phyloP scores from a whole-genome alignment of 2,113 vertebrate genomes.

The Cepphus grylle region DNA sequence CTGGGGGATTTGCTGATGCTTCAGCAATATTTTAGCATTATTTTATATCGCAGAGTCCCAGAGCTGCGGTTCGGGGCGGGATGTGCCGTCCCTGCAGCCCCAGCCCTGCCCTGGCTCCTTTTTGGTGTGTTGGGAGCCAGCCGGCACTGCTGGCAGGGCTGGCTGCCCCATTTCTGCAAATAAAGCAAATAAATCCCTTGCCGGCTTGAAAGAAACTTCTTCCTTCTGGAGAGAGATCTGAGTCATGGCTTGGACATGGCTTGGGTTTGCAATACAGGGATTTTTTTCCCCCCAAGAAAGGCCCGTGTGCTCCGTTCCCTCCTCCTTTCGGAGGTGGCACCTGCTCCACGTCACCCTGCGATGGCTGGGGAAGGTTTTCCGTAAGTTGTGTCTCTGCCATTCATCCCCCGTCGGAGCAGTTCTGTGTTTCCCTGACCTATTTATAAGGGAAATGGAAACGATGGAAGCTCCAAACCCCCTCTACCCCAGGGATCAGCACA shows the following conservation, averaged over 20 bases:
- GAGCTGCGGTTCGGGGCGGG: neutral
- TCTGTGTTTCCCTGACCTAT: neutral
- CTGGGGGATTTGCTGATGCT: neutral
- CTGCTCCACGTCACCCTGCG: neutral
- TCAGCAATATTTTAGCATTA: neutral
- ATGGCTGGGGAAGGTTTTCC: neutral
- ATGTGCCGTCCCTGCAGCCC: neutral
- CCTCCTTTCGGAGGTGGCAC: neutral
- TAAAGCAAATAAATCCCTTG: neutral
- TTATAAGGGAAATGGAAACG: neutral
- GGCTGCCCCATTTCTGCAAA: neutral
- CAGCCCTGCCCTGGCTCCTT: neutral
- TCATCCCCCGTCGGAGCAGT: neutral
- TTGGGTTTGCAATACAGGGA: neutral
- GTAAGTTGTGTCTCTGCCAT: neutral
- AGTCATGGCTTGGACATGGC: neutral
- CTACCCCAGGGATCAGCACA: neutral
- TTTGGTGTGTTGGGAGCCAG: neutral
- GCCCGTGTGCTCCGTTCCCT: neutral
- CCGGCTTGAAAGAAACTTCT: neutral
- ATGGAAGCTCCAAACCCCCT: neutral
- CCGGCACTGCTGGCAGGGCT: neutral
- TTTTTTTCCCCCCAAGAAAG: neutral
- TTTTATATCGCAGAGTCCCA: neutral
- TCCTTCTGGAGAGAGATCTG: neutral